Evolutionary conservation across 92 coral and sea anemone genomes (phyloP).

Genomic region (Epizoanthus rinbou): DNA sequence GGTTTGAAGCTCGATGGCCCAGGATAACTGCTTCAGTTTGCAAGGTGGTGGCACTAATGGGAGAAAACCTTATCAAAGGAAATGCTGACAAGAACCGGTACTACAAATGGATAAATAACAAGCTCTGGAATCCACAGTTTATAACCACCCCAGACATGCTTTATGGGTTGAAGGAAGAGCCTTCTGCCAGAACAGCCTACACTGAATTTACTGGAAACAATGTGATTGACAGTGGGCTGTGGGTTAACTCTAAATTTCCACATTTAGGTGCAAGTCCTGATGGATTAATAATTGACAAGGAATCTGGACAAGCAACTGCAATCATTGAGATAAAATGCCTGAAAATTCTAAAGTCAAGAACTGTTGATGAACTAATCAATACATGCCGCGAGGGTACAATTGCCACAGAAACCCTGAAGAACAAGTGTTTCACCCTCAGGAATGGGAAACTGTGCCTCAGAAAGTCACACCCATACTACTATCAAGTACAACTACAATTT

Average conservation of each 20-base stretch:
- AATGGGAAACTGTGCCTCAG: neutral
- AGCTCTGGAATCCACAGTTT: neutral
- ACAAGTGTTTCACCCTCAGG: neutral
- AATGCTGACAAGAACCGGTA: neutral
- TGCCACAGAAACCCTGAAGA: neutral
- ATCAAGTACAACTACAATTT: constrained; percentile 10
- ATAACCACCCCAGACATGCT: neutral
- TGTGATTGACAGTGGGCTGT: neutral
- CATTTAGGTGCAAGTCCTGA: neutral
- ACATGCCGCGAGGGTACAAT: neutral
- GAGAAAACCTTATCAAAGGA: neutral
- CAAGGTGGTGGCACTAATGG: constrained; percentile 11
- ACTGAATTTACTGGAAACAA: neutral
- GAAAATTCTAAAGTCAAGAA: neutral
- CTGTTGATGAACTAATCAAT: neutral
- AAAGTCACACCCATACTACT: constrained; percentile 5
- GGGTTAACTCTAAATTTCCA: neutral
- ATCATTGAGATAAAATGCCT: neutral
- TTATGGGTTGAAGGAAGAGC: neutral
- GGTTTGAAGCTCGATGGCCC: neutral
- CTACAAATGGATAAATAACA: neutral
- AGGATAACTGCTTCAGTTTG: constrained; percentile 6
- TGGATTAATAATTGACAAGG: neutral
- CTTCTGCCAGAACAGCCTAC: constrained; percentile 7
- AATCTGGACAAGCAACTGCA: neutral